Conservation (phyloP, 2,113 vertebrate species). For the Erpornis zantholeuca region DNA sequence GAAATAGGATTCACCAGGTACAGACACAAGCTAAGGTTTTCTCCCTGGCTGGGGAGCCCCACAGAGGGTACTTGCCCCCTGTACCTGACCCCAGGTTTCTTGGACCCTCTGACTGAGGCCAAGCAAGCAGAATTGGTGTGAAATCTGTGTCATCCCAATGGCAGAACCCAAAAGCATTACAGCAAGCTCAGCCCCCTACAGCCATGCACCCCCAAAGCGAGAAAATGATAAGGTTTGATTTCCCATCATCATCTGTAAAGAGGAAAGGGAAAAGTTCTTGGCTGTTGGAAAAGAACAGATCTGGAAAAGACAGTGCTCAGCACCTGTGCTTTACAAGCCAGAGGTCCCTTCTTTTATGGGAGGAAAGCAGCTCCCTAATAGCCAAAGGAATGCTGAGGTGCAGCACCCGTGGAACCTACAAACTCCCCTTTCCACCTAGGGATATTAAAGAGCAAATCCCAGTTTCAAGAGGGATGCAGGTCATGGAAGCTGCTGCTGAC, state of each 20-base stretch:
- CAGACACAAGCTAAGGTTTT: background rate
- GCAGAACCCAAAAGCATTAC: background rate
- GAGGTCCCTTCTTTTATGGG: fast-evolving
- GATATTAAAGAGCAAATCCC: background rate
- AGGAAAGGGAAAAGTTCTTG: background rate
- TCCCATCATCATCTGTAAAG: background rate
- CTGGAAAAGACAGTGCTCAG: background rate
- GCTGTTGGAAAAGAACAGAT: background rate
- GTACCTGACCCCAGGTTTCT: background rate
- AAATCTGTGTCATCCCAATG: background rate
- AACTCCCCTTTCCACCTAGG: background rate
- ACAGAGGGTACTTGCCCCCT: fast-evolving
- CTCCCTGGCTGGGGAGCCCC: background rate
- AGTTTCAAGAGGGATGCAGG: background rate
- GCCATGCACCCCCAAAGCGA: background rate
- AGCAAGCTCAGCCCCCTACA: background rate
- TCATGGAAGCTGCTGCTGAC: background rate
- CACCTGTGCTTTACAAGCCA: background rate
- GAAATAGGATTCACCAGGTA: background rate
- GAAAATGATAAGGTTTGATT: background rate
- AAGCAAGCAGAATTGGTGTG: background rate
- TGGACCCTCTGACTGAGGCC: background rate
- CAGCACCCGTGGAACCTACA: background rate
- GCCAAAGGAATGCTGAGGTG: background rate
- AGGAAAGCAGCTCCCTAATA: background rate